Evolutionary conservation across 2,888 invertebrate species (phyloP), one percentile per base, ranked within the genome.

Genomic region (Dryobotodes eremita): DNA sequence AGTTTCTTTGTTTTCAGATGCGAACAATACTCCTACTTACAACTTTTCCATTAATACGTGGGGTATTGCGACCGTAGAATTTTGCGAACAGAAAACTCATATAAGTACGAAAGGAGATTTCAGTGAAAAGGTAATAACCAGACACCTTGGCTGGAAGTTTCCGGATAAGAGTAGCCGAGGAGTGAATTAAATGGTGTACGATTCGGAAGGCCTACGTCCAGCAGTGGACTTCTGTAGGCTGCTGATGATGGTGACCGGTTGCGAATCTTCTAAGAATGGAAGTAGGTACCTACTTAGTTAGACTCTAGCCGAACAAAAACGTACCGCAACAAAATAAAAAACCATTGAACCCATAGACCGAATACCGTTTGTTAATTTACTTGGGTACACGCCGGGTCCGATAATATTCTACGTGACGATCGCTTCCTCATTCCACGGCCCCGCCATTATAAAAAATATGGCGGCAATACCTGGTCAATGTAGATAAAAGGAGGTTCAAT

Each of bases 371-470:
- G 64, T 64, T 73, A 77, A 71, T 75, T 66, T 62, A 76, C 71
- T 66, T 57, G 50, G 59, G 62, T n/a, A 71, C 68, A 62, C 57
- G 42, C 42, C 50, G 46, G 48, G 46, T 72, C 70, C 65, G 69
- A 82, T 86, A 79, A 62, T 78, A 86, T 48, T 23, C 48, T 68
- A 68, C 84, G 86, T 86, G 86, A 71, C 75, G 77, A 82, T 84
- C 62, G 74, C 71, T 79, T 75, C 79, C 73, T 70, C 8, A 50
- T 53, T 71, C 72, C 73, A 68, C 36, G 48, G 50, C 5, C 55
- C 62, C 42, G 4, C 82, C 59, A 72, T 78, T 83, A 83, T 73
- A 57, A 76, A 82, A 85, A 85, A 83, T 78, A 75, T 75, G 48
- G 55, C 59, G 64, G 48, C 53, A n/a, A 26, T 50, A 62, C 31